Conservation (phyloP, 2,113 vertebrate species). For the Chascanopsetta lugubris region DNA sequence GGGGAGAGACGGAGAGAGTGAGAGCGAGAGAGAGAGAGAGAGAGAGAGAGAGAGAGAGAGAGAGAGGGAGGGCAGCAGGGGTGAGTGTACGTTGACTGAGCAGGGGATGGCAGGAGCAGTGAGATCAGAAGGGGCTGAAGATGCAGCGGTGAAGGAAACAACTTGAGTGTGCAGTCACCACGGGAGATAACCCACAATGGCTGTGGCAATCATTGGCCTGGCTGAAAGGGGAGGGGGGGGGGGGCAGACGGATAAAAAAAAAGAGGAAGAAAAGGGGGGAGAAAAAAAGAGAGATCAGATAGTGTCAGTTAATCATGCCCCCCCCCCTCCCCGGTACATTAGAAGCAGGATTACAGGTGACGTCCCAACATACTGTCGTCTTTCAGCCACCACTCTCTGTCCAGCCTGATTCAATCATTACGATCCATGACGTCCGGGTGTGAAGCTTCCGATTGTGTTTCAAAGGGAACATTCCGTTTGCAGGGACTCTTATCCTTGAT, state of each 20-base stretch:
- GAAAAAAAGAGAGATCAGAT: conserved; percentile 25
- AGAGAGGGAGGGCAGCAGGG: conserved; percentile 17
- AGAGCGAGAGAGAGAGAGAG: no score
- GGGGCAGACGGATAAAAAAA: conserved; percentile 25
- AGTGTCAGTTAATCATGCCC: conserved; percentile 39
- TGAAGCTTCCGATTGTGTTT: conserved; percentile 31
- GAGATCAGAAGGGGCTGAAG: conserved; percentile 42
- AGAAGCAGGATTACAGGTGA: conserved; percentile 35
- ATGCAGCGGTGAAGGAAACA: conserved; percentile 45
- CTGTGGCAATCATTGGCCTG: conserved; percentile 64
- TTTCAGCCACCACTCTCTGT: conserved; percentile 30
- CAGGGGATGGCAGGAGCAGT: conserved; percentile 21
- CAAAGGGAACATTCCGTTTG: conserved; percentile 39
- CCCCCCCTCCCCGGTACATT: background rate
- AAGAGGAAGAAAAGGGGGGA: conserved; percentile 9
- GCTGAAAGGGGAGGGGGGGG: conserved; percentile 53
- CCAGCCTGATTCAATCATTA: conserved; percentile 31
- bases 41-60: no score
- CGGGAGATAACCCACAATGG: conserved; percentile 59
- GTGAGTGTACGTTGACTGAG: background rate
- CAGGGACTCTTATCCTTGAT: conserved; percentile 12
- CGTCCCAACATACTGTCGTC: conserved; percentile 31
- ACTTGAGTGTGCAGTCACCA: conserved; percentile 72
- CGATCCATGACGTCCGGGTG: conserved; percentile 26
- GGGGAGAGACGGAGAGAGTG: no score